Base-by-base conservation (phyloP, 92 coral and sea anemone genomes). In the Zoanthus sociatus region DNA sequence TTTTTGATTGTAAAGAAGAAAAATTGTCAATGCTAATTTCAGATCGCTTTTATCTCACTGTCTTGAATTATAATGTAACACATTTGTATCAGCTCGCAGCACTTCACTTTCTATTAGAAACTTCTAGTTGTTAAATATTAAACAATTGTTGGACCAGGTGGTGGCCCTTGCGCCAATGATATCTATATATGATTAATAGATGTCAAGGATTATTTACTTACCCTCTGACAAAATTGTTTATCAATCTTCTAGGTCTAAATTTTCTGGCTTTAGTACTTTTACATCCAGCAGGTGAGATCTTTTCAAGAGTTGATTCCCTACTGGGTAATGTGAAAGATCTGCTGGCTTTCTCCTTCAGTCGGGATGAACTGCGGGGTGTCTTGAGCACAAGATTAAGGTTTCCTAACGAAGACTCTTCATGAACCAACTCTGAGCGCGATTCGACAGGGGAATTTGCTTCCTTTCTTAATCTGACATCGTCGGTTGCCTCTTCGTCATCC, bases 211-310 rank as follows among this genome's bases (percentile, higher is more conserved):
- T 50, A 9, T 50, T 50, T 50, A 87, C 98, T 96, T 88, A 96
- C 98, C 92, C 98, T 89, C 89, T 92, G 60, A 96, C 88, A 56
- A 96, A 94, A 73, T 96, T 92, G 86, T 91, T 96, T n/a, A 92
- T 92, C 32, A 94, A 88, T 50, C 87, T 84, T 46, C 96, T 83
- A 7, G 96, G 98, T 72, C 68, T 91, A 47, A 94, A 76, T 16
- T 54, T 70, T 66, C 70, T 84, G 8, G 88, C 46, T 78, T 77
- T 87, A 55, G 75, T 73, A 47, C 82, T 88, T 53, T 78, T 7
- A 9, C 32, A 44, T 73, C 66, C 66, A 63, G 64, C 6, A 5
- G 93, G 90, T 11, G 95, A 92, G 16, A 92, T 66, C 9, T 74
- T 70, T 1, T 94, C 93, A 13, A 96, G 87, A 8, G 64, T 33